Percentiles rank a stretch among this genome's conserved stretches.
Conservation (phyloP, 2,888 invertebrate genomes). For the Epirrhoe alternata region DNA sequence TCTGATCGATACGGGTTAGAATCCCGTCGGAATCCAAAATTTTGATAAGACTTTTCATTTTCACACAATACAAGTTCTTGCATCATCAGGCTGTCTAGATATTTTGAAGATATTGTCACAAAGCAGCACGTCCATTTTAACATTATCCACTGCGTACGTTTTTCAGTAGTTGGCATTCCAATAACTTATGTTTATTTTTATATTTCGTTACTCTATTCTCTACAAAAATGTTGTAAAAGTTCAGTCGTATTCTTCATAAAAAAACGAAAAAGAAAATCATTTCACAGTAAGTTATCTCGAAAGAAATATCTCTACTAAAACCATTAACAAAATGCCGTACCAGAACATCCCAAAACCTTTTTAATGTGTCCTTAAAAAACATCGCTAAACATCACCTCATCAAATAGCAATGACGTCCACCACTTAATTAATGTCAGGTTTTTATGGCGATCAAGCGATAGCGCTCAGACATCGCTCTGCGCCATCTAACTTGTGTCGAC, state of each 20-base stretch:
- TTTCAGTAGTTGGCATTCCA: too few relatives aligned
- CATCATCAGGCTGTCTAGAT: too few relatives aligned
- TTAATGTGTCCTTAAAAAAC: conserved; percentile 4
- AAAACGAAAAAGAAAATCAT: neutral
- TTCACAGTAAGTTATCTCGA: neutral
- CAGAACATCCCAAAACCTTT: conserved; percentile 28
- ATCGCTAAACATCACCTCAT: conserved; percentile 28
- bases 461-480: conserved; percentile 76
- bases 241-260: neutral
- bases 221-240: too few relatives aligned
- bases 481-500: conserved; percentile 61
- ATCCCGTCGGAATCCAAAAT: too few relatives aligned
- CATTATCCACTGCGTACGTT: too few relatives aligned
- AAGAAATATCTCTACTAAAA: conserved; percentile 1
- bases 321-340: conserved; percentile 27
- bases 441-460: conserved; percentile 60
- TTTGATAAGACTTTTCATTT: too few relatives aligned
- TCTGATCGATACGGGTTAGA: too few relatives aligned
- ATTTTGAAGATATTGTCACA: too few relatives aligned
- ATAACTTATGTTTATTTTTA: too few relatives aligned
- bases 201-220: too few relatives aligned
- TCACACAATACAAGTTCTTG: too few relatives aligned
- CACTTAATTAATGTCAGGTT: conserved; percentile 75
- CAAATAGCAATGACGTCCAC: conserved; percentile 36
- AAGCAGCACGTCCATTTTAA: too few relatives aligned